These are phyloP conservation scores for Rynchops niger DNA, from an alignment of 2,113 vertebrate genomes.

Conservation along the genomic window DNA sequence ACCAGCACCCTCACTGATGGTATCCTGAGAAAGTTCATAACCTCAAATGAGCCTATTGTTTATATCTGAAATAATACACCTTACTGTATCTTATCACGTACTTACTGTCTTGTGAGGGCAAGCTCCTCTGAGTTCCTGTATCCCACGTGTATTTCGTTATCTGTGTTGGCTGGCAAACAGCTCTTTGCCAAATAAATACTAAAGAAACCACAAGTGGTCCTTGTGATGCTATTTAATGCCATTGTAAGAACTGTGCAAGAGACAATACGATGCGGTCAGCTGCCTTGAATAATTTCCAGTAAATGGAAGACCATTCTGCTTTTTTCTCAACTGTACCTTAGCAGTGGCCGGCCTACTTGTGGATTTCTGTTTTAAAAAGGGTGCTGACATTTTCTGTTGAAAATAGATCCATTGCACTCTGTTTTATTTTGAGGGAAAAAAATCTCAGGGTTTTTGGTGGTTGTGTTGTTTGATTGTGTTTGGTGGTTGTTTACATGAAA, in stretches of 20 bases:
- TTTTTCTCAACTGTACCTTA: not conserved
- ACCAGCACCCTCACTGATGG: too few relatives aligned
- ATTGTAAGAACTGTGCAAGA: not conserved
- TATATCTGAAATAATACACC: not conserved
- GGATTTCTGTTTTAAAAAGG: not conserved
- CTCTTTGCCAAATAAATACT: not conserved
- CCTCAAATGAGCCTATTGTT: not conserved
- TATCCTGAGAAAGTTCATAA: not conserved
- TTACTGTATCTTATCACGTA: rapidly evolving
- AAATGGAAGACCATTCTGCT: not conserved
- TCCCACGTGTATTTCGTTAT: not conserved
- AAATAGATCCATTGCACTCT: not conserved
- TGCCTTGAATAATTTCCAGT: not conserved
- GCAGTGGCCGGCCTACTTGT: not conserved
- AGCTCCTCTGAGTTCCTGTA: not conserved
- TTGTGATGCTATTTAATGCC: not conserved
- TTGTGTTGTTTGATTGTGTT: too few relatives aligned
- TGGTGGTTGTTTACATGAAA: not conserved
- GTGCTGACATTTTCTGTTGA: not conserved
- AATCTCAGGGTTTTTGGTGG: not conserved
- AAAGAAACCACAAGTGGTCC: not conserved
- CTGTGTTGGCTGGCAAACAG: not conserved
- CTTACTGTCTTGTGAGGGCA: not conserved
- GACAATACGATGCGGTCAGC: rapidly evolving
- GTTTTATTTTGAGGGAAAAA: not conserved